Conservation (phyloP, 2,888 invertebrate genomes). For the Drosophila hamatofila region DNA sequence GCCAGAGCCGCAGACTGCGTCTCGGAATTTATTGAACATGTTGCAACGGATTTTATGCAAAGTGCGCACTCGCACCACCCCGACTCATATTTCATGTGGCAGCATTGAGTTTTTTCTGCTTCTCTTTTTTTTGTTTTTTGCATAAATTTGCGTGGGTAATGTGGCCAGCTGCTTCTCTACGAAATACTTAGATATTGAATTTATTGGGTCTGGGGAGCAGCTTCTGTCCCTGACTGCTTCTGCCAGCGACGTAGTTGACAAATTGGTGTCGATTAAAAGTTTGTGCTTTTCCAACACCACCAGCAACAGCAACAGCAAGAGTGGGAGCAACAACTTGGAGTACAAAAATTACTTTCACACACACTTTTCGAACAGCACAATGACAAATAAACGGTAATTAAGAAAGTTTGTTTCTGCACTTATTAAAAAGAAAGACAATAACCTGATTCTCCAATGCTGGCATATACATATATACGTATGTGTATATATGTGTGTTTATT, state of each 20-base stretch:
- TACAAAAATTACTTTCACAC: constrained; percentile 32
- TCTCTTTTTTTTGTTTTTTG: constrained; percentile 22
- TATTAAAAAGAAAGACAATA: constrained; percentile 36
- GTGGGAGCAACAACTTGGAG: not conserved
- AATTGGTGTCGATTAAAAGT: constrained; percentile 57
- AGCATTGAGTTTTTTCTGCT: not conserved
- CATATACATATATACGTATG: not conserved
- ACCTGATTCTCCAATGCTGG: constrained; percentile 27
- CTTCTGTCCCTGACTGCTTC: not conserved
- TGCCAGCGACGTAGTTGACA: constrained; percentile 36
- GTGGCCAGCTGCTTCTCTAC: constrained; percentile 36
- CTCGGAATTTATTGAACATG: constrained; percentile 41
- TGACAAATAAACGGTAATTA: constrained; percentile 43
- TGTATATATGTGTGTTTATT: not conserved
- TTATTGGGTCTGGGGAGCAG: constrained; percentile 37
- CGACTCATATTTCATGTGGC: constrained; percentile 41
- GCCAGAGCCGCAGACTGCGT: constrained; percentile 2
- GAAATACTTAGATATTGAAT: constrained; percentile 27
- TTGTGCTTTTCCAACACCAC: constrained; percentile 6
- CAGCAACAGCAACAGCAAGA: not conserved
- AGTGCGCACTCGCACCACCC: constrained; percentile 25
- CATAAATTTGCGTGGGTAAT: constrained; percentile 57
- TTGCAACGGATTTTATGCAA: constrained; percentile 69
- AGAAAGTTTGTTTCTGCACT: constrained; percentile 39
- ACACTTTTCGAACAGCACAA: constrained; percentile 13